These are phyloP conservation scores for Cheilosia pagana DNA, from an alignment of 2,888 invertebrate species.

Conservation along the genomic window DNA sequence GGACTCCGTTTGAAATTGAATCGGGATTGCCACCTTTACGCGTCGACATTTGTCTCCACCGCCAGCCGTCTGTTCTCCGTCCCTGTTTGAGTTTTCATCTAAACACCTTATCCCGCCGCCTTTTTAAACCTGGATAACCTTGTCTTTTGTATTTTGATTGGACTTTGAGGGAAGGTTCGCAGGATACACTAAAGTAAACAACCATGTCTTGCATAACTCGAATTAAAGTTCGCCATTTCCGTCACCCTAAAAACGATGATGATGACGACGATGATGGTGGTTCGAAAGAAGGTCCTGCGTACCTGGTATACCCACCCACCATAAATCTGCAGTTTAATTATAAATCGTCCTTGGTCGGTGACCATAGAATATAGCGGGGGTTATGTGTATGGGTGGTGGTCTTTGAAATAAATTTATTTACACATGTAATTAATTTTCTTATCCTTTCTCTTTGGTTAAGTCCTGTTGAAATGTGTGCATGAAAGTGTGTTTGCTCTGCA, in stretches of 20 bases:
- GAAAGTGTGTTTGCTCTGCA: neutral
- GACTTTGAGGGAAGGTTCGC: conserved; percentile 35
- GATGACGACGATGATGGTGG: neutral
- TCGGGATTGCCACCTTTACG: conserved; percentile 36
- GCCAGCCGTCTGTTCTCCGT: neutral
- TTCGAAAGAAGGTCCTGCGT: conserved; percentile 25
- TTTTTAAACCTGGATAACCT: neutral
- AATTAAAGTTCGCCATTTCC: conserved; percentile 1
- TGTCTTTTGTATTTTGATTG: conserved; percentile 16
- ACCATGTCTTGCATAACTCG: conserved; percentile 22
- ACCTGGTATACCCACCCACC: neutral
- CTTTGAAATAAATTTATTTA: conserved; percentile 59
- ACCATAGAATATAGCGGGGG: neutral
- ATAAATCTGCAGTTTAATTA: conserved; percentile 45
- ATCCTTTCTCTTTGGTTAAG: conserved; percentile 42
- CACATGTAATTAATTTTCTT: conserved; percentile 68
- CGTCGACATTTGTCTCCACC: conserved; percentile 19
- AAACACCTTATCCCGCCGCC: neutral
- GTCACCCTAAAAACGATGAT: neutral
- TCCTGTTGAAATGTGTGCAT: conserved; percentile 3
- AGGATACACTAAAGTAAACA: conserved; percentile 25
- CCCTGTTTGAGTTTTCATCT: conserved; percentile 4
- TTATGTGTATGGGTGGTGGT: conserved; percentile 12
- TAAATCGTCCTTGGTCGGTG: conserved; percentile 41
- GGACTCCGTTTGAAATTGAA: conserved; percentile 30